Conservation (phyloP, 2,797 vertebrate genomes). For the Ptychobarbus kaznakovi region DNA sequence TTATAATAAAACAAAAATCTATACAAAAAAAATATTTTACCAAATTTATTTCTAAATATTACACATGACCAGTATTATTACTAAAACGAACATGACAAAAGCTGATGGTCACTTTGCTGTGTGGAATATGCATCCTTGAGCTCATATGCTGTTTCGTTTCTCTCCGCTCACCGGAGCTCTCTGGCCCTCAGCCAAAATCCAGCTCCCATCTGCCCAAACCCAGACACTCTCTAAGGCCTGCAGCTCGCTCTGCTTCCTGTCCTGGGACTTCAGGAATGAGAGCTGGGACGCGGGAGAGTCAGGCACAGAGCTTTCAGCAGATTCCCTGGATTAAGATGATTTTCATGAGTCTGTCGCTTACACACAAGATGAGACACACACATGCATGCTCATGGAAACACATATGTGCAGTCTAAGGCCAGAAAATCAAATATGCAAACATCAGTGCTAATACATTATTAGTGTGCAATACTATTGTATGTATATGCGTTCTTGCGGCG, state of each 20-base stretch:
- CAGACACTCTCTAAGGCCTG: conserved; percentile 53
- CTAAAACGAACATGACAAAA: conserved; percentile 41
- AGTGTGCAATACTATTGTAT: not conserved
- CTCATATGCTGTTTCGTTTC: conserved; percentile 66
- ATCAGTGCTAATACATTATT: not conserved
- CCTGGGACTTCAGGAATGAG: conserved; percentile 64
- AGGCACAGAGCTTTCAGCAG: conserved; percentile 51
- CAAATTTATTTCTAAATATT: not conserved
- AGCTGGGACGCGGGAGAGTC: conserved; percentile 46
- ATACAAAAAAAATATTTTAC: not conserved
- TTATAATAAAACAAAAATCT: no score
- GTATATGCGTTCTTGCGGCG: not conserved
- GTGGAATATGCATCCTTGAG: conserved; percentile 56
- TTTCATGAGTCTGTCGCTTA: conserved; percentile 33
- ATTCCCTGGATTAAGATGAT: conserved; percentile 44
- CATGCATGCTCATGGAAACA: not conserved
- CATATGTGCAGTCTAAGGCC: not conserved
- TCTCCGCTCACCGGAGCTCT: conserved; percentile 44
- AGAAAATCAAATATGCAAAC: not conserved
- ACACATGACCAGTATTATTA: not conserved
- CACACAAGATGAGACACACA: conserved; percentile 6
- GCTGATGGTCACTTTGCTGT: conserved; percentile 48
- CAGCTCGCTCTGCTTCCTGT: conserved; percentile 64
- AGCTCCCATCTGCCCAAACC: conserved; percentile 35
- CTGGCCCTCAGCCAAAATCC: conserved; percentile 51